Evolutionary conservation across 1,140 invertebrate species (phyloP).

Genomic region (Drosophila athabasca): DNA sequence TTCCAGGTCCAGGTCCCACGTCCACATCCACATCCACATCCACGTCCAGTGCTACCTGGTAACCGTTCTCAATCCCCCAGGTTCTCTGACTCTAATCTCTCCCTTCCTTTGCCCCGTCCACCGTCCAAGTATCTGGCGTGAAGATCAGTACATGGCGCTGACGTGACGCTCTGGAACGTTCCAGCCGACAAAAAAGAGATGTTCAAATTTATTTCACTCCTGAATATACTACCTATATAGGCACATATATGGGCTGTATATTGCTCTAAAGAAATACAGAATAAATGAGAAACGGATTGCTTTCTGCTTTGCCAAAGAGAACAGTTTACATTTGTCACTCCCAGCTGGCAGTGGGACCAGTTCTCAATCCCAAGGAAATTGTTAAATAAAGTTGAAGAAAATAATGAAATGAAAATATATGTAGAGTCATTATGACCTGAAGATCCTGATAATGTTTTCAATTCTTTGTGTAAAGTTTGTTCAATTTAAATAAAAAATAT

Average conservation of each 20-base stretch:
- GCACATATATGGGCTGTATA: slow-evolving; percentile 40
- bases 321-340: slow-evolving; percentile 78
- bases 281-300: slow-evolving; percentile 69
- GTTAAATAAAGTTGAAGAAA: too few relatives aligned
- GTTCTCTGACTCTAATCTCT: background rate
- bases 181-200: slow-evolving; percentile 39
- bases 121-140: slow-evolving; percentile 49
- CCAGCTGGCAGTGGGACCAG: slow-evolving; percentile 43
- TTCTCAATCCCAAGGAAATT: background rate
- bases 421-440: too few relatives aligned
- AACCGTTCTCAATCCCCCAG: slow-evolving; percentile 15
- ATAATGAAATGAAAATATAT: too few relatives aligned
- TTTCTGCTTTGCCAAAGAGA: slow-evolving; percentile 35
- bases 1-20: slow-evolving; percentile 4
- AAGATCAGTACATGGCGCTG: slow-evolving; percentile 73
- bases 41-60: slow-evolving; percentile 44
- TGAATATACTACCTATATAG: slow-evolving; percentile 37
- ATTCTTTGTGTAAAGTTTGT: too few relatives aligned
- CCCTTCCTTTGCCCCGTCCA: slow-evolving; percentile 24
- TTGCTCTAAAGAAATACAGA: slow-evolving; percentile 42
- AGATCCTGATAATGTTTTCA: too few relatives aligned
- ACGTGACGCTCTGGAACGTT: slow-evolving; percentile 46
- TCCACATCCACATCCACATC: background rate
- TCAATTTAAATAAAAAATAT: too few relatives aligned
- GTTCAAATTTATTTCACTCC: slow-evolving; percentile 68